These are phyloP conservation scores for Sminthurinus signatus DNA, from an alignment of 1,140 invertebrate species.

Conservation along the genomic window DNA sequence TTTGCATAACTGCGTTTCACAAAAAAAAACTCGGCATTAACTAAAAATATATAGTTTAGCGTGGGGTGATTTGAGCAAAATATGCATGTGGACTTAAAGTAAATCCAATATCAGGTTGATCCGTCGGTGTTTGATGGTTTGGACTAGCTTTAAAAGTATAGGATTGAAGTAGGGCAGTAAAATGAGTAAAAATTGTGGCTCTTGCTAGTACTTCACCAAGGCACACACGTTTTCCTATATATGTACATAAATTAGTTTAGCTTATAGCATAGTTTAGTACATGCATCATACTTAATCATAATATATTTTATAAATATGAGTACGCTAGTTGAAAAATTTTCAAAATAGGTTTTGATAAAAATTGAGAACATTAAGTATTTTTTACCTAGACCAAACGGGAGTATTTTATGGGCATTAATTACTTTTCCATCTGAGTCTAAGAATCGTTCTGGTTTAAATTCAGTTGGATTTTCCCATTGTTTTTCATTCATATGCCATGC, in stretches of 20 bases:
- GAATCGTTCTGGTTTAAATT: constrained; percentile 71
- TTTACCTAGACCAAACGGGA: constrained; percentile 70
- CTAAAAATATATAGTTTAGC: too few relatives aligned
- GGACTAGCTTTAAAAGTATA: constrained; percentile 55
- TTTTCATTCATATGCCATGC: constrained; percentile 64
- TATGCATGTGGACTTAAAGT: constrained; percentile 30
- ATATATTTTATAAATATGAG: too few relatives aligned
- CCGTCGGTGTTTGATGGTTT: constrained; percentile 10
- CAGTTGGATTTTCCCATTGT: constrained; percentile 61
- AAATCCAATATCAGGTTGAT: constrained; percentile 26
- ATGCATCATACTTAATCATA: too few relatives aligned
- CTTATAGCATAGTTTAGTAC: too few relatives aligned
- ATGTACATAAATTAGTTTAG: too few relatives aligned
- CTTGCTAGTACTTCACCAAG: constrained; percentile 76
- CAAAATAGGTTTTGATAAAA: too few relatives aligned
- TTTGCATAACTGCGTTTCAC: too few relatives aligned
- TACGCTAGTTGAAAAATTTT: too few relatives aligned
- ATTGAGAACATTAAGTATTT: too few relatives aligned
- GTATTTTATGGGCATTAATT: constrained; percentile 58
- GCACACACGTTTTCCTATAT: constrained; percentile 69
- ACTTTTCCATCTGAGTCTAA: constrained; percentile 57
- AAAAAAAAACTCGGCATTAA: too few relatives aligned
- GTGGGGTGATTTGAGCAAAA: not conserved
- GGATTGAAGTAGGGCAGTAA: constrained; percentile 66
- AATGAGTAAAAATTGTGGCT: constrained; percentile 78